Evolutionary conservation across 2,888 invertebrate genomes (phyloP).

Genomic region (Luperina testacea): DNA sequence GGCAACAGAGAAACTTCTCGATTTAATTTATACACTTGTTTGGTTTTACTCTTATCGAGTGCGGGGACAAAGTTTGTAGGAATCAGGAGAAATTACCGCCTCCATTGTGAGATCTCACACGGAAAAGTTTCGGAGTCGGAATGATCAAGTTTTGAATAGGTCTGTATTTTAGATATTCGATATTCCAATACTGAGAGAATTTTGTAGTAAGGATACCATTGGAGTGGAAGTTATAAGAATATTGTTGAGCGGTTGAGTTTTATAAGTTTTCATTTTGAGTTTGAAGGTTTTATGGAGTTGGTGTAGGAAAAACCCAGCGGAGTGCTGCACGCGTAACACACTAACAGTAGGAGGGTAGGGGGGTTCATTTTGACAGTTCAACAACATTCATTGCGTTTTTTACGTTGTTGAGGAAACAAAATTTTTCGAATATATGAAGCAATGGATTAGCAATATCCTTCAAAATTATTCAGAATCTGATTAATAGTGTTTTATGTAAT

Average conservation of each 20-base stretch:
- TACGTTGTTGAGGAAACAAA: too few species aligned
- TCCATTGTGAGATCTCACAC: constrained; percentile 68
- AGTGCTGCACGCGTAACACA: too few species aligned
- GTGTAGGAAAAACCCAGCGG: background rate
- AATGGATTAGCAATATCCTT: too few species aligned
- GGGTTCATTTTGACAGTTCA: too few species aligned
- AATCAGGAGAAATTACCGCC: constrained; percentile 69
- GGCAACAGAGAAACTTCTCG: constrained; percentile 82
- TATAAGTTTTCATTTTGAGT: constrained; percentile 20
- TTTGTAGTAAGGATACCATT: constrained; percentile 45
- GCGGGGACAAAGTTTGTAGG: constrained; percentile 61
- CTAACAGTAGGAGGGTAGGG: too few species aligned
- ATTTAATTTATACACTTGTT: constrained; percentile 88
- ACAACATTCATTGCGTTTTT: too few species aligned
- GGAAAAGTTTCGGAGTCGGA: constrained; percentile 69
- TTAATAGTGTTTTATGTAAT: too few species aligned
- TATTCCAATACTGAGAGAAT: constrained; percentile 63
- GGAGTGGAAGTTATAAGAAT: constrained; percentile 31
- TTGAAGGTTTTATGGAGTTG: background rate
- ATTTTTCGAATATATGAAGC: too few species aligned
- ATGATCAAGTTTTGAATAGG: constrained; percentile 72
- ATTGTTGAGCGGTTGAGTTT: constrained; percentile 27
- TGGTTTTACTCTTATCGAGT: constrained; percentile 83
- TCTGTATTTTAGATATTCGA: constrained; percentile 68
- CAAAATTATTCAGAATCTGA: too few species aligned